Base-by-base conservation (phyloP, 2,888 invertebrate genomes). In the Coleophora deauratella region DNA sequence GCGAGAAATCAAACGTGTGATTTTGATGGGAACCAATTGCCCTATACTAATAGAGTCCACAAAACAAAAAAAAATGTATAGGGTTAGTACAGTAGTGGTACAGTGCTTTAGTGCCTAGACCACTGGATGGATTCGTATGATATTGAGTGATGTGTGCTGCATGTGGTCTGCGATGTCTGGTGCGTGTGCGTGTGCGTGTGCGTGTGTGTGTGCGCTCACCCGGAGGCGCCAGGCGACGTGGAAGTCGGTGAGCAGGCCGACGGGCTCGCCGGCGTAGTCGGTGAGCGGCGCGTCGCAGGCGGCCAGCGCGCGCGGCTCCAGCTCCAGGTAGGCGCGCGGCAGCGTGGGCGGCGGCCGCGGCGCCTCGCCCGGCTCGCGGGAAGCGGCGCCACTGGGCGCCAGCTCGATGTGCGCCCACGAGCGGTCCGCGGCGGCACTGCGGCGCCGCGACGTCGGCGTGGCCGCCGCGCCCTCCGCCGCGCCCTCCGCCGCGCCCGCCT, bases 161-260 rank as follows among this genome's bases (percentile, higher is more conserved):
- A n/a, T n/a, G n/a, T n/a, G n/a, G n/a, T n/a, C n/a, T n/a, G n/a
- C n/a, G n/a, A n/a, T n/a, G n/a, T n/a, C n/a, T n/a, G n/a, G n/a
- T n/a, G n/a, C n/a, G n/a, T n/a, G n/a, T n/a, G n/a, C n/a, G n/a
- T n/a, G n/a, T n/a, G n/a, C n/a, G n/a, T n/a, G n/a, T 21, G 6
- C 21, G 21, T 21, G 21, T 21, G 21, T 21, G n/a, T n/a, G n/a
- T n/a, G n/a, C n/a, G n/a, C n/a, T n/a, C 9, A 73, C 78, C 56
- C 65, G 71, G 48, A 76, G 55, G 7, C 76, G 54, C 71, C 73
- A 72, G 15, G 67, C 42, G 46, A 75, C 73, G 45, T 72, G 67
- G 63, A 69, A 82, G 66, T 86, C 84, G 12, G 57, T 42, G 14
- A 75, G 66, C 56, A 79, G 57, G 27, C 85, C 85, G 44, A 82